Evolutionary conservation across 2,888 invertebrate species (phyloP), one percentile per base, ranked within the genome.

Genomic region (Gasteruption jaculator): DNA sequence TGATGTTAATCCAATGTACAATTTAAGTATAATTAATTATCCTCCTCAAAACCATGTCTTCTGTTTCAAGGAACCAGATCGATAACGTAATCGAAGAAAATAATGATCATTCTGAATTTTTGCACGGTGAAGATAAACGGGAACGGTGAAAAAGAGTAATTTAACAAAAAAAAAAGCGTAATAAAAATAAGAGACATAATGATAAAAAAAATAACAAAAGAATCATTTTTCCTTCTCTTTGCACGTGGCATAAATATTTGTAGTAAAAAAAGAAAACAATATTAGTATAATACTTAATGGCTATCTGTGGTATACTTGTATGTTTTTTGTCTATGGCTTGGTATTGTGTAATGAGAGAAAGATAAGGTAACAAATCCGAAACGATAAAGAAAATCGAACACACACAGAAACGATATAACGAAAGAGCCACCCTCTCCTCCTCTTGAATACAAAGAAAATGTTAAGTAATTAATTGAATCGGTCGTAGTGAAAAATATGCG

Each of bases 221-320:
- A 37, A 18, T 38, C 38, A 24, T 37, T 39, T 38, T 43, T 45
- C 22, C 41, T 41, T n/a, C 50, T 49, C 49, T 57, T 53, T 59
- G 57, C 53, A 59, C 55, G 52, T 46, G 52, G 48, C 50, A 51
- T 50, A 58, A n/a, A n/a, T 46, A 54, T 53, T 63, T 57, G 50
- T 60, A 56, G 56, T 45, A 46, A n/a, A n/a, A n/a, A n/a, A n/a
- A n/a, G n/a, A n/a, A n/a, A n/a, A n/a, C n/a, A n/a, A 53, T 49
- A 54, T 52, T 54, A 55, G 52, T 52, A 46, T 60, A 58, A 58
- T 56, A 59, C 60, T 57, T 52, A 58, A 56, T 56, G 51, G 51
- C 53, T 53, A 55, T 52, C 45, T 54, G 54, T 60, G 54, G 53
- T 60, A 56, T 56, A 57, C 42, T 54, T 53, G 48, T 52, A 52